A percentile compares a stretch with the other conserved stretches of the same genome.
These are phyloP conservation scores for Pseudomugil tenellus DNA, from an alignment of 2,797 vertebrate species.

Conservation along the genomic window DNA sequence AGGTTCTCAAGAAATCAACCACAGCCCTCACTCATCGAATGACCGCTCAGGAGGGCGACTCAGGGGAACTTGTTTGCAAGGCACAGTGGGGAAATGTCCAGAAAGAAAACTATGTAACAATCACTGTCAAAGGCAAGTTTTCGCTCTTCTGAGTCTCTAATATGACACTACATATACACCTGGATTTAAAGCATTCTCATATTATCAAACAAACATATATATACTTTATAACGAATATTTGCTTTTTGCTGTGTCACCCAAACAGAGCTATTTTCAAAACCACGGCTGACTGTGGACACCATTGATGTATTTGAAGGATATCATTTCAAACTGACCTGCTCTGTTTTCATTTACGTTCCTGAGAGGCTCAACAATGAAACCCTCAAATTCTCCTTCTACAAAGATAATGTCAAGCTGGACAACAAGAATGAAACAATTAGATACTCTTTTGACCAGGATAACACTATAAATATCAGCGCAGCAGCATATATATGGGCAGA, in stretches of 20 bases:
- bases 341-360: conserved; percentile 16
- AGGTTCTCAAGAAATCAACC: conserved; percentile 41
- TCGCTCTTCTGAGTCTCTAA: background rate
- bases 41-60: conserved; percentile 31
- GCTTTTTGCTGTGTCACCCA: conserved; percentile 4
- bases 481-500: conserved; percentile 1
- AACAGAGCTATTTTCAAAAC: conserved; percentile 79
- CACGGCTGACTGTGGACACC: conserved; percentile 58
- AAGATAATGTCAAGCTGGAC: conserved; percentile 41
- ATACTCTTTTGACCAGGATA: conserved; percentile 67
- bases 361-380: conserved; percentile 38
- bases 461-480: background rate
- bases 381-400: conserved; percentile 65
- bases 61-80: conserved; percentile 77
- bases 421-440: conserved; percentile 38
- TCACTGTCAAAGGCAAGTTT: conserved; percentile 70
- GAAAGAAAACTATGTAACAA: conserved; percentile 35
- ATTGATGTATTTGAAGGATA: conserved; percentile 68
- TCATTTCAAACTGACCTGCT: conserved; percentile 58
- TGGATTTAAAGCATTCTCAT: background rate
- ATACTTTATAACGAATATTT: background rate
- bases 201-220: conserved; percentile 2
- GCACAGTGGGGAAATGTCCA: conserved; percentile 66
- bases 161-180: background rate
- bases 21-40: conserved; percentile 43